Evolutionary conservation across 2,888 invertebrate species (phyloP).

Genomic region (Chironomus tentans): DNA sequence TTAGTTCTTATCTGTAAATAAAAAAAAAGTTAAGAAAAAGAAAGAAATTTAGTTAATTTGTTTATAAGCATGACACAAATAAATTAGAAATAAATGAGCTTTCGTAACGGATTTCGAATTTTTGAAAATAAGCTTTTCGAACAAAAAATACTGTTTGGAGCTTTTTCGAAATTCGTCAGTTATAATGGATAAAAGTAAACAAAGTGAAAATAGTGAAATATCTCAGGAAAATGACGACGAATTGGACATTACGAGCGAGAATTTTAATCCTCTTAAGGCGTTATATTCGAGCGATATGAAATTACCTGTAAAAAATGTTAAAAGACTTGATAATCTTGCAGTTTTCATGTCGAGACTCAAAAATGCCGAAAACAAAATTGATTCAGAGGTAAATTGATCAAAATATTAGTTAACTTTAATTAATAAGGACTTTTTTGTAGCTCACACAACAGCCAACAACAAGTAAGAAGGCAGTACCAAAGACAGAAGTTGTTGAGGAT

Average conservation of each 20-base stretch:
- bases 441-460: not conserved
- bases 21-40: not conserved
- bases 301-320: slow-evolving; percentile 50
- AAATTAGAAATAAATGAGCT: too few species aligned
- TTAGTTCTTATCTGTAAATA: slow-evolving; percentile 22
- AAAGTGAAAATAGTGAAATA: not conserved
- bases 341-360: slow-evolving; percentile 48
- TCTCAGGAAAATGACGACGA: slow-evolving; percentile 29
- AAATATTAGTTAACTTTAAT: slow-evolving; percentile 1
- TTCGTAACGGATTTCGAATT: too few species aligned
- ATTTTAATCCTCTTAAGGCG: slow-evolving; percentile 62
- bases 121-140: too few species aligned
- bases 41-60: not conserved
- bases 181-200: too few species aligned
- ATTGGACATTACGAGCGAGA: slow-evolving; percentile 47
- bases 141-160: too few species aligned
- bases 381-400: slow-evolving; percentile 1
- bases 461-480: not conserved
- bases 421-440: not conserved
- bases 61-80: too few species aligned
- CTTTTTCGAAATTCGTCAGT: not conserved
- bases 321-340: slow-evolving; percentile 57
- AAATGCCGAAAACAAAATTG: slow-evolving; percentile 29
- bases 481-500: slow-evolving; percentile 27
- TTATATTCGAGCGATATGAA: slow-evolving; percentile 50